phyloP scores from a whole-genome alignment of 2,888 invertebrate species.

The Drosophila quinaria region DNA sequence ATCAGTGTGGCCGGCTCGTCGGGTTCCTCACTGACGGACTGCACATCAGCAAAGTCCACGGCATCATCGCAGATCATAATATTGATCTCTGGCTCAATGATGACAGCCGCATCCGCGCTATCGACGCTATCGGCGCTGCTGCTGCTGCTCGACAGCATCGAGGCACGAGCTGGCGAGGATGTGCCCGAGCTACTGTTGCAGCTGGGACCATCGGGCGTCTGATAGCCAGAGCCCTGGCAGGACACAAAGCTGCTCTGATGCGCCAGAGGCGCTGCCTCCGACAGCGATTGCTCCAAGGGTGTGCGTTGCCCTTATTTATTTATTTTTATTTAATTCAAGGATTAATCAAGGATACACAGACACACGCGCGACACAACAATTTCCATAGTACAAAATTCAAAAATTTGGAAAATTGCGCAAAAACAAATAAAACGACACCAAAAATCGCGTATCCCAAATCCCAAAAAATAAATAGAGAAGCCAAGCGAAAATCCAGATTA shows the following conservation, averaged over 20 bases:
- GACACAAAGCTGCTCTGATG: slow-evolving; percentile 88
- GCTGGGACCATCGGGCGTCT: slow-evolving; percentile 89
- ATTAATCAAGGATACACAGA: slow-evolving; percentile 36
- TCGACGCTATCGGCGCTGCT: slow-evolving; percentile 54
- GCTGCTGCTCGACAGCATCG: slow-evolving; percentile 56
- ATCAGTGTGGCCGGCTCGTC: slow-evolving; percentile 15
- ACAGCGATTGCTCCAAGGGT: slow-evolving; percentile 56
- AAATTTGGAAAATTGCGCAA: slow-evolving; percentile 44
- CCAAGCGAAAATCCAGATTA: background rate
- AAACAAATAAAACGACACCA: slow-evolving; percentile 22
- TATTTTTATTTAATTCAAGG: slow-evolving; percentile 3
- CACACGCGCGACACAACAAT: slow-evolving; percentile 30
- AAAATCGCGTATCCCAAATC: slow-evolving; percentile 15
- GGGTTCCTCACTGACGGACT: slow-evolving; percentile 70
- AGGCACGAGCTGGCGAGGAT: slow-evolving; percentile 68
- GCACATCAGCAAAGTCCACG: slow-evolving; percentile 70
- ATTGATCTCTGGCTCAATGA: slow-evolving; percentile 71
- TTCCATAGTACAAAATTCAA: slow-evolving; percentile 62
- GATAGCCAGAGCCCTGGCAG: slow-evolving; percentile 90
- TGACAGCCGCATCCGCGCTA: slow-evolving; percentile 69
- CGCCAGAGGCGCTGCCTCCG: slow-evolving; percentile 86
- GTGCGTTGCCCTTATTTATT: slow-evolving; percentile 62
- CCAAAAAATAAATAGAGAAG: slow-evolving; percentile 5
- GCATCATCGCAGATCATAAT: slow-evolving; percentile 64
- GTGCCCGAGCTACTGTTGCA: slow-evolving; percentile 40